Percentiles rank a stretch among this genome's conserved stretches.
These are phyloP conservation scores for Harpalus rufipes DNA, from an alignment of 2,888 invertebrate species.

Conservation along the genomic window DNA sequence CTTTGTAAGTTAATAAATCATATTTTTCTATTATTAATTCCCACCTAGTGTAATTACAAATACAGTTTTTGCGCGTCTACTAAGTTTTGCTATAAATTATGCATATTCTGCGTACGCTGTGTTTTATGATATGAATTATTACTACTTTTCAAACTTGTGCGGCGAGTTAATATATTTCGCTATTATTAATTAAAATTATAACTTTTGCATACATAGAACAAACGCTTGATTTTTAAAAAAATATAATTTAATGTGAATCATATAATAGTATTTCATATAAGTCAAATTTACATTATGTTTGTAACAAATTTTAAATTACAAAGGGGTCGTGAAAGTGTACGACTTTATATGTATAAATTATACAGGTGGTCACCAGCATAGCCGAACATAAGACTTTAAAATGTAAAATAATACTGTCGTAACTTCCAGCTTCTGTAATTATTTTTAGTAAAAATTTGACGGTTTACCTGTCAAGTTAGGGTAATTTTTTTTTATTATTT, in stretches of 20 bases:
- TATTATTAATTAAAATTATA: neutral
- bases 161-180: neutral
- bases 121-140: neutral
- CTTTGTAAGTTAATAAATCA: neutral
- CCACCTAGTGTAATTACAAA: neutral
- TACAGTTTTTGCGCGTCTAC: neutral
- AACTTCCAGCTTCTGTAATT: too few relatives aligned
- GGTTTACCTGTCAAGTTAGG: too few relatives aligned
- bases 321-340: too few relatives aligned
- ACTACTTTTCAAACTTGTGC: neutral
- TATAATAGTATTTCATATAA: too few relatives aligned
- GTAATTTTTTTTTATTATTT: too few relatives aligned
- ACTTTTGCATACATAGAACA: neutral
- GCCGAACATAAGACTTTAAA: too few relatives aligned
- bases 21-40: neutral
- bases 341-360: too few relatives aligned
- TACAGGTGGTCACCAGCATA: too few relatives aligned
- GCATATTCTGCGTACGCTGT: neutral
- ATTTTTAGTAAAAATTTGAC: too few relatives aligned
- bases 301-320: too few relatives aligned
- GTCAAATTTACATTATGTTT: too few relatives aligned
- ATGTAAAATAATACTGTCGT: too few relatives aligned
- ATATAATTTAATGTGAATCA: neutral
- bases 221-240: neutral
- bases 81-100: constrained; percentile 1